These are phyloP conservation scores for Matsumyia berberina DNA, from an alignment of 2,888 invertebrate genomes.

Conservation along the genomic window DNA sequence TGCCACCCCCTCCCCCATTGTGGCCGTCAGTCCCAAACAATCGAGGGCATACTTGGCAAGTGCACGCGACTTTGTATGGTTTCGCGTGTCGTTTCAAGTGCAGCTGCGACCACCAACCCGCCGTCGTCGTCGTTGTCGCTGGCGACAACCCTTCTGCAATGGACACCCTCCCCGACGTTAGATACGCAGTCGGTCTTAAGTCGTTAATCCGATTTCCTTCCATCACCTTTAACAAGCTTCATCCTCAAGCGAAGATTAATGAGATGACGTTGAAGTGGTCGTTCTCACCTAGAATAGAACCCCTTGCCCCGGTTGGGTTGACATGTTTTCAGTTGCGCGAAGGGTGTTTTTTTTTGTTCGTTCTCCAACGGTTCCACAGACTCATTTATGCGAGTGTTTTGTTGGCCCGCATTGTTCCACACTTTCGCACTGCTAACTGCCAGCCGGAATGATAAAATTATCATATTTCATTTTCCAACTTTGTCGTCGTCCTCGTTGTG, in stretches of 20 bases:
- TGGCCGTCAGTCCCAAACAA: conserved; percentile 13
- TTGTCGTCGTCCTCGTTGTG: conserved; percentile 61
- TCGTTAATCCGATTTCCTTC: conserved; percentile 74
- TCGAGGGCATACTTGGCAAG: conserved; percentile 61
- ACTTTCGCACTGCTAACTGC: conserved; percentile 73
- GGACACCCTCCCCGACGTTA: conserved; percentile 14
- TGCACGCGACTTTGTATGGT: conserved; percentile 67
- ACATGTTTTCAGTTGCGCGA: conserved; percentile 8
- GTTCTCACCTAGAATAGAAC: conserved; percentile 57
- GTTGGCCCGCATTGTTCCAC: conserved; percentile 73
- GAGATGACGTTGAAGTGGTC: conserved; percentile 72
- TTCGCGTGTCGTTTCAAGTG: conserved; percentile 67
- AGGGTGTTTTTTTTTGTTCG: background rate
- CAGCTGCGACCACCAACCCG: conserved; percentile 25
- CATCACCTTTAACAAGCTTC: conserved; percentile 69
- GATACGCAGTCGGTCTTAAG: conserved; percentile 58
- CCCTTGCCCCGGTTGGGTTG: conserved; percentile 6
- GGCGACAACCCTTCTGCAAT: conserved; percentile 9
- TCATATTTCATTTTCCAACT: conserved; percentile 77
- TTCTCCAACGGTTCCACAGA: background rate
- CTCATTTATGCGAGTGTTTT: conserved; percentile 66
- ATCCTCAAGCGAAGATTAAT: conserved; percentile 72
- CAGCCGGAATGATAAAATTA: conserved; percentile 75
- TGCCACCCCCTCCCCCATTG: background rate
- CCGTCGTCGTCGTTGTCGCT: background rate